Percentiles rank a stretch among this genome's conserved stretches.
Evolutionary conservation across 2,797 vertebrate genomes (phyloP).

Genomic region (Arrhamphus sclerolepis): DNA sequence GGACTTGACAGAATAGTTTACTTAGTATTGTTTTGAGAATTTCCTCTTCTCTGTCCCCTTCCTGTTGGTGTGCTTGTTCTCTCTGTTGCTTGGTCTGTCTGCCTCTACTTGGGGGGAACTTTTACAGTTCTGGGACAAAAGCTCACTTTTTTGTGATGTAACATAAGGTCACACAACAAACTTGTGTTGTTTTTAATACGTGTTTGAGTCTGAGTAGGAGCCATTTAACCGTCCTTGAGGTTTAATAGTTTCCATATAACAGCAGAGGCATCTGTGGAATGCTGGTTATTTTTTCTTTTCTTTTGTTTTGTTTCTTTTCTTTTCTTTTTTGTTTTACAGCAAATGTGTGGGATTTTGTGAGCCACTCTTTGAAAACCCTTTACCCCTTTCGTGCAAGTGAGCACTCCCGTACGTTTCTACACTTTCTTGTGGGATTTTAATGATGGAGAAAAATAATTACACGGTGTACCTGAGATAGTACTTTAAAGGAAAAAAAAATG

Average conservation of each 20-base stretch:
- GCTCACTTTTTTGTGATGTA: conserved; percentile 31
- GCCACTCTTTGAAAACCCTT: conserved; percentile 30
- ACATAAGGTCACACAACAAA: conserved; percentile 3
- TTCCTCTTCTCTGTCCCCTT: conserved; percentile 74
- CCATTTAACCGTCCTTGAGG: conserved; percentile 48
- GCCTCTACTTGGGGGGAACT: conserved; percentile 7
- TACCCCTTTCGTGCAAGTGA: conserved; percentile 2
- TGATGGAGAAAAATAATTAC: conserved; percentile 25
- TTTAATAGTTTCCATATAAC: conserved; percentile 77
- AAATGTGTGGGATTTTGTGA: conserved; percentile 56
- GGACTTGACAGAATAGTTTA: conserved; percentile 51
- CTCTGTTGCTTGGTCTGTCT: conserved; percentile 16
- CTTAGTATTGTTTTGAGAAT: conserved; percentile 71
- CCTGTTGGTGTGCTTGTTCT: conserved; percentile 56
- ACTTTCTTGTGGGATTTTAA: conserved; percentile 37
- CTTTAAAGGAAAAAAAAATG: conserved; percentile 6
- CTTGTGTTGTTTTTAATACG: conserved; percentile 52
- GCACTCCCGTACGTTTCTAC: conserved; percentile 7
- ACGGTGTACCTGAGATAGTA: conserved; percentile 16
- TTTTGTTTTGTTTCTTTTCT: conserved; percentile 27
- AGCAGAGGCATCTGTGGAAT: conserved; percentile 77
- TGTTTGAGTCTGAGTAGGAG: conserved; percentile 41
- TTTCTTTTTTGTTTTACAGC: conserved; percentile 30
- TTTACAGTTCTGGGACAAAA: conserved; percentile 37
- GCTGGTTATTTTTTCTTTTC: conserved; percentile 67